These are phyloP conservation scores for Dusona sp. DNA, from an alignment of 2,888 invertebrate species.

Conservation along the genomic window DNA sequence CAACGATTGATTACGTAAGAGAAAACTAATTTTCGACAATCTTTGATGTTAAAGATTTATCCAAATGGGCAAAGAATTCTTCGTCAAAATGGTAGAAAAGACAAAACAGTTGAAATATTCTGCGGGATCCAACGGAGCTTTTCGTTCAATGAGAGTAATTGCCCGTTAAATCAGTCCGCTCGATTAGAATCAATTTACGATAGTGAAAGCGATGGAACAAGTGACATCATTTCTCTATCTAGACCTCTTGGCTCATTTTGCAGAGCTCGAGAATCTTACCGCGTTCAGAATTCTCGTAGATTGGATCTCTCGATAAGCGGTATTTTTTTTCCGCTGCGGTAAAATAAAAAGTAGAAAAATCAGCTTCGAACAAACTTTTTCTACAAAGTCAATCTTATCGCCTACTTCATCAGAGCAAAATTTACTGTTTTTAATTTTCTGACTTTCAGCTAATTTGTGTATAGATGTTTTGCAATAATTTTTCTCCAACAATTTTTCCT, in stretches of 20 bases:
- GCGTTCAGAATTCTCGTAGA: constrained; percentile 9
- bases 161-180: constrained; percentile 78
- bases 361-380: constrained; percentile 29
- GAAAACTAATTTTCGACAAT: constrained; percentile 36
- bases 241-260: not conserved
- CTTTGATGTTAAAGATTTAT: constrained; percentile 53
- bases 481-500: not conserved
- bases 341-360: constrained; percentile 23
- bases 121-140: constrained; percentile 60
- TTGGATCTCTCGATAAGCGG: not conserved
- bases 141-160: constrained; percentile 80
- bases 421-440: constrained; percentile 11
- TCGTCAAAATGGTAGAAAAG: constrained; percentile 20
- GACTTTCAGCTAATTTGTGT: not conserved
- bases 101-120: not conserved
- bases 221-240: constrained; percentile 31
- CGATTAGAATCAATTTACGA: constrained; percentile 76
- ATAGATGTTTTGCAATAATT: not conserved
- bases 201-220: constrained; percentile 54
- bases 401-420: constrained; percentile 40
- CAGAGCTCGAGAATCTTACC: constrained; percentile 14
- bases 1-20: constrained; percentile 2
- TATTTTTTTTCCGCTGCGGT: not conserved
- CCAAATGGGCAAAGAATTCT: constrained; percentile 12
- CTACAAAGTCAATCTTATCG: constrained; percentile 18